Evolutionary conservation across 2,888 invertebrate genomes (phyloP).

Genomic region (Drosophila mayaguana): DNA sequence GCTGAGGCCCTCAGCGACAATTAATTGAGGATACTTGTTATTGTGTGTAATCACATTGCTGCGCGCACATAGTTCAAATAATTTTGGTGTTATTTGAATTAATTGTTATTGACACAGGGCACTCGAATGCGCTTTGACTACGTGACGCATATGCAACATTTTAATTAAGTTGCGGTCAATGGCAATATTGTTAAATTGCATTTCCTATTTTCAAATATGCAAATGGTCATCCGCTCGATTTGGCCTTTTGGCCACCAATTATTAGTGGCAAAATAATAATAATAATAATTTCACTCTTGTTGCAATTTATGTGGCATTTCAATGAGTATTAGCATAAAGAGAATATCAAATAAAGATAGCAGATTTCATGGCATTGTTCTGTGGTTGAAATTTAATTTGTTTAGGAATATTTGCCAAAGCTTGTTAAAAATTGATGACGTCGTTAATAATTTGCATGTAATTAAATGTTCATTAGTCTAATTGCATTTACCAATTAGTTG

Average conservation of each 20-base stretch:
- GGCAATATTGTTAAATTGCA: slow-evolving; percentile 54
- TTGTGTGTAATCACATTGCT: slow-evolving; percentile 50
- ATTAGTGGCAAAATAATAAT: slow-evolving; percentile 28
- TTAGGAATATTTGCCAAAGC: slow-evolving; percentile 32
- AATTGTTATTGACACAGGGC: slow-evolving; percentile 37
- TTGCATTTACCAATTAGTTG: slow-evolving; percentile 65
- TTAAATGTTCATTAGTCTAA: slow-evolving; percentile 69
- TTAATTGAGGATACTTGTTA: slow-evolving; percentile 56
- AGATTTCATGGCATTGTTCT: slow-evolving; percentile 9
- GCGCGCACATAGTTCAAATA: slow-evolving; percentile 41
- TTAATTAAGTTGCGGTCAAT: slow-evolving; percentile 78
- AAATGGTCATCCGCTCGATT: slow-evolving; percentile 21
- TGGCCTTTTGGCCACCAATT: slow-evolving; percentile 23
- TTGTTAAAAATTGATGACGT: slow-evolving; percentile 55
- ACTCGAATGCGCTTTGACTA: slow-evolving; percentile 23
- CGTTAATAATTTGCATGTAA: slow-evolving; percentile 65
- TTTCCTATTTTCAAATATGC: slow-evolving; percentile 71
- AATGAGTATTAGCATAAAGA: slow-evolving; percentile 30
- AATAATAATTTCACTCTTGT: slow-evolving; percentile 35
- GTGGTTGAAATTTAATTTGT: slow-evolving; percentile 9
- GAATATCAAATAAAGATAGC: slow-evolving; percentile 30
- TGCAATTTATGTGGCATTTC: slow-evolving; percentile 23
- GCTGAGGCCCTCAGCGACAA: slow-evolving; percentile 44
- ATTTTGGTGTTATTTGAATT: slow-evolving; percentile 40
- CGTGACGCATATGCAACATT: slow-evolving; percentile 65